Base-by-base conservation (phyloP, 1,140 invertebrate species). In the Matsumurasca onukii region DNA sequence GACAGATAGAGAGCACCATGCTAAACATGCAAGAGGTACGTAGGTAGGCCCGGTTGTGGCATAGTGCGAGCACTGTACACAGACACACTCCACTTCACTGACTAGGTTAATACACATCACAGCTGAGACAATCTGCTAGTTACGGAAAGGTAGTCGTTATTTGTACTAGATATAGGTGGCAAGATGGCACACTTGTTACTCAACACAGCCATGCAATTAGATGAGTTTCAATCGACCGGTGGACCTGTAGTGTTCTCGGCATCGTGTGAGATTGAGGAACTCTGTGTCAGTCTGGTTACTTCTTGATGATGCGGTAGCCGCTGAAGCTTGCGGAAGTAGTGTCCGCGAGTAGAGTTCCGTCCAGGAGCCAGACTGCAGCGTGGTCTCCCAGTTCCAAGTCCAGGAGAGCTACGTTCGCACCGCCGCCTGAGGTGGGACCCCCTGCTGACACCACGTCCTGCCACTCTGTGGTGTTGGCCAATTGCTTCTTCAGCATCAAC, bases 231-330 rank as follows among this genome's bases (percentile, higher is more conserved):
- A n/a, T n/a, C n/a, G n/a, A n/a, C n/a, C n/a, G n/a, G n/a, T n/a
- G n/a, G n/a, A n/a, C n/a, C n/a, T n/a, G n/a, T n/a, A n/a, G n/a
- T n/a, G n/a, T n/a, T n/a, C n/a, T n/a, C n/a, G n/a, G n/a, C n/a
- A n/a, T n/a, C n/a, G n/a, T n/a, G n/a, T n/a, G n/a, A n/a, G n/a
- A n/a, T n/a, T 39, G 34, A 39, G 34, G 34, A 17, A 39, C 34
- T 39, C 34, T 39, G 34, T 9, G 5, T 39, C 34, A n/a, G n/a
- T n/a, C n/a, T n/a, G 49, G 45, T 78, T 69, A 80, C 70, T 79
- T 81, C 72, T 80, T 81, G 49, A 79, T 77, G 34, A 82, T 77
- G 51, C 81, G 77, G 49, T 79, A 78, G 3, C 78, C 82, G 48
- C 78, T 79, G 70, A 82, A 83, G 2, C 78, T 79, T 49, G 75